Conservation (phyloP, 2,888 invertebrate species). For the Ochlodes sylvanus region DNA sequence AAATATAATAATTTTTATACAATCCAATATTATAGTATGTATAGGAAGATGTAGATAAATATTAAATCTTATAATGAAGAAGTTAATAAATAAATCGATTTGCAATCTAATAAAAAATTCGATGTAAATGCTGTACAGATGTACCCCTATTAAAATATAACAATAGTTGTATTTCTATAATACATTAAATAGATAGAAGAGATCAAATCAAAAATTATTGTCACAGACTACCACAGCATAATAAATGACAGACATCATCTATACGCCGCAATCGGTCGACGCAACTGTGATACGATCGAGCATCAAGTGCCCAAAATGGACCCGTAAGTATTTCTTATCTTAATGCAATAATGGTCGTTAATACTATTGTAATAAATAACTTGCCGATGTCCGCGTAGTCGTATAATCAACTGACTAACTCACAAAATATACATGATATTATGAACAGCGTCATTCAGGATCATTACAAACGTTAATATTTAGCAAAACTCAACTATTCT, state of each 20-base stretch:
- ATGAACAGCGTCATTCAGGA: no score
- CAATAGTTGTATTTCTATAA: slow-evolving; percentile 26
- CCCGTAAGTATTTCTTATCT: slow-evolving; percentile 30
- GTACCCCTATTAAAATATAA: slow-evolving; percentile 37
- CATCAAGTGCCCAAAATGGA: slow-evolving; percentile 28
- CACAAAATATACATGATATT: no score
- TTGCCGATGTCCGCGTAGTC: no score
- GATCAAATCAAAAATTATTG: slow-evolving; percentile 35
- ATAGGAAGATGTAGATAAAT: slow-evolving; percentile 35
- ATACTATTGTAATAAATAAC: slow-evolving; percentile 15
- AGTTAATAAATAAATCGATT: slow-evolving; percentile 32
- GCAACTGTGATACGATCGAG: slow-evolving; percentile 26
- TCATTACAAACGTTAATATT: no score
- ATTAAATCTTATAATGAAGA: slow-evolving; percentile 33
- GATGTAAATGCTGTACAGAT: slow-evolving; percentile 37
- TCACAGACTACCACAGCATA: slow-evolving; percentile 37
- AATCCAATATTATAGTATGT: slow-evolving; percentile 32
- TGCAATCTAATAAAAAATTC: slow-evolving; percentile 37
- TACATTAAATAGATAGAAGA: slow-evolving; percentile 35
- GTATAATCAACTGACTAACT: no score
- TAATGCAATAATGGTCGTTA: slow-evolving; percentile 16
- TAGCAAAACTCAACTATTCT: no score
- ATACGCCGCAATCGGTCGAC: background rate
- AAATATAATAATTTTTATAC: slow-evolving; percentile 29
- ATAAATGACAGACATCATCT: slow-evolving; percentile 36